Base-by-base conservation (phyloP, 2,113 vertebrate species). In the Proterorhinus semilunaris region DNA sequence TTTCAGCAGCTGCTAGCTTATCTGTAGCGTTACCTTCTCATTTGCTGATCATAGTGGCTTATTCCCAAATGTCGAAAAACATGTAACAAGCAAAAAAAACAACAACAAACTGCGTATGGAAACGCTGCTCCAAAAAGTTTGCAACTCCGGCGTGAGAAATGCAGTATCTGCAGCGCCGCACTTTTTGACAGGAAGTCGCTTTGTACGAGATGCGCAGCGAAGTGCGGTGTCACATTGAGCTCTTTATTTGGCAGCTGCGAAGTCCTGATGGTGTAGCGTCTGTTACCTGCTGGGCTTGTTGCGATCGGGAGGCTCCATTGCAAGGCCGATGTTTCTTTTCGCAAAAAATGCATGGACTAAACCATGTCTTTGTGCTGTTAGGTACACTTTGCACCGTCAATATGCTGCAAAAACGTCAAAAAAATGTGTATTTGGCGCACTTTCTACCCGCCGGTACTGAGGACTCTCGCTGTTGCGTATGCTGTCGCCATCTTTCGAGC, bases 401-500 rank as follows among this genome's bases (percentile, higher is more conserved):
- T 71, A 74, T 53, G 83, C 75, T 92, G 91, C 92, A 93, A 82
- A 65, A 70, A 65, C 55, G 53, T 42, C 72, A 51, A 55, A 50
- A 75, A 57, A 73, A 27, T 49, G 62, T 79, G 81, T 86, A 75
- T 82, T 80, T 71, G 53, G 54, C 80, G 71, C 89, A 88, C 88
- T 90, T 90, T 90, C 86, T 90, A 85, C 72, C 90, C 90, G 76
- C 90, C 90, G 89, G 92, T 81, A 91, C 87, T 84, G 89, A 82
- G 70, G 79, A 82, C 73, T 89, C 87, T 91, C 80, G 86, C 76
- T 84, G 66, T 85, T 88, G 89, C 80, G 87, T 83, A 82, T 82
- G 86, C 82, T 68, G 91, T 89, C 92, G 92, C 93, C 93, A 94
- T 94, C 83, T 93, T 93, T 89, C 85, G 88, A 91, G 80, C 85